Conservation (phyloP, 1,140 invertebrate species). For the Diabrotica virgifera region DNA sequence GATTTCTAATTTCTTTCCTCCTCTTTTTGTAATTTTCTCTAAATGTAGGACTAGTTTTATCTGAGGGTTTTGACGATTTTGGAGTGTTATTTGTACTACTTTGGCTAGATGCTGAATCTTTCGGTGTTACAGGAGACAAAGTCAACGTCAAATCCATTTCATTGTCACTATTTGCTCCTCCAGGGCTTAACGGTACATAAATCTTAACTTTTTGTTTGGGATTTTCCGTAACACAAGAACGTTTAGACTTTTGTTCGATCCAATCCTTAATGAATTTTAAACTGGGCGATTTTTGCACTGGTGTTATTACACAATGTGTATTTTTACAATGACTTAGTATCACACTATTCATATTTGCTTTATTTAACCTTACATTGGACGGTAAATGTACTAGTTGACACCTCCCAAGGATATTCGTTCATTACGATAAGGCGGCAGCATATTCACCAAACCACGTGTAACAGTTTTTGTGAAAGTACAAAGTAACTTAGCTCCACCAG, state of each 20-base stretch:
- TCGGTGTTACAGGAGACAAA: slow-evolving; percentile 30
- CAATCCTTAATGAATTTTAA: slow-evolving; percentile 55
- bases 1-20: slow-evolving; percentile 15
- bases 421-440: too few species aligned
- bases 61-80: slow-evolving; percentile 19
- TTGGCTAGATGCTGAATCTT: neutral
- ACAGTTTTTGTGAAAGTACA: too few species aligned
- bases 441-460: too few species aligned
- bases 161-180: slow-evolving; percentile 22
- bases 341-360: slow-evolving; percentile 28
- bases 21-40: slow-evolving; percentile 15
- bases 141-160: slow-evolving; percentile 28
- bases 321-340: slow-evolving; percentile 33
- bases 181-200: slow-evolving; percentile 32
- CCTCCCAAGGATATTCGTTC: slow-evolving; percentile 48
- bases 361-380: slow-evolving; percentile 26
- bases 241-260: slow-evolving; percentile 53
- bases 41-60: slow-evolving; percentile 18
- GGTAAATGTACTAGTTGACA: slow-evolving; percentile 20
- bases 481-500: too few species aligned
- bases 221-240: slow-evolving; percentile 34
- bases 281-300: slow-evolving; percentile 57
- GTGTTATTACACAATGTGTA: slow-evolving; percentile 37
- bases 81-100: slow-evolving; percentile 7
- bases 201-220: slow-evolving; percentile 46